Percentiles rank a stretch among this genome's conserved stretches.
Evolutionary conservation across 1,140 invertebrate genomes (phyloP).

Genomic region (Lasioglossum albipes): DNA sequence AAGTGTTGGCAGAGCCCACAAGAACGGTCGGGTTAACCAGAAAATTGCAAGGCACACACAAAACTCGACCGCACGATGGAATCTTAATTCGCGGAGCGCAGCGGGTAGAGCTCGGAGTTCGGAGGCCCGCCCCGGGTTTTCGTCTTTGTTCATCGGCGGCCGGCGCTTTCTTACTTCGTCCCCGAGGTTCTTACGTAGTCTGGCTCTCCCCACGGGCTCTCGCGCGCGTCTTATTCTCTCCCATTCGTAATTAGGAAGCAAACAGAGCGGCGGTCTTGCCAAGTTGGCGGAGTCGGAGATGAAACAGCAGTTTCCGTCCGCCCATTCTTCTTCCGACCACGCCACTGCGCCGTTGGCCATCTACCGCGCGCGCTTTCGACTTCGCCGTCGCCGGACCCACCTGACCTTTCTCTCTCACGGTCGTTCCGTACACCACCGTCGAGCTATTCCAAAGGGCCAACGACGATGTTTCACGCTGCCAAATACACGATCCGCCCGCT

Average conservation of each 20-base stretch:
- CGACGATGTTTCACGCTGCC: conserved; percentile 58
- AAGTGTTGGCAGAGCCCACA: neutral
- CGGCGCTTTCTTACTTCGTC: conserved; percentile 11
- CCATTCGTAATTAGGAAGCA: conserved; percentile 72
- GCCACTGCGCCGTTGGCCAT: neutral
- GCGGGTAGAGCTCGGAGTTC: conserved; percentile 55
- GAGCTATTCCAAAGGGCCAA: neutral
- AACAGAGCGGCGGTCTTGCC: conserved; percentile 70
- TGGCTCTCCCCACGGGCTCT: neutral
- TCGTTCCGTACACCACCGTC: conserved; percentile 10
- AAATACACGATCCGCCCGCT: conserved; percentile 31
- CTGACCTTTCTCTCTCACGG: conserved; percentile 31
- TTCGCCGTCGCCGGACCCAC: conserved; percentile 17
- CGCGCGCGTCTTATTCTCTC: conserved; percentile 57
- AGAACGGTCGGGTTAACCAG: conserved; percentile 67
- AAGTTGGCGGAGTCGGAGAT: conserved; percentile 71
- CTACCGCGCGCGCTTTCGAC: neutral
- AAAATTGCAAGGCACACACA: conserved; percentile 72
- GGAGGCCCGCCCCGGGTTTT: neutral
- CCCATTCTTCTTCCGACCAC: conserved; percentile 58
- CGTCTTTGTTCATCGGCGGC: neutral
- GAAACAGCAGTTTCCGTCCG: conserved; percentile 72
- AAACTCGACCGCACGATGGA: conserved; percentile 68
- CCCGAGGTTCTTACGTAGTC: neutral
- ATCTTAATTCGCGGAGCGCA: conserved; percentile 69